phyloP scores from a whole-genome alignment of 2,797 vertebrate species.

The Bradypodion ventrale region DNA sequence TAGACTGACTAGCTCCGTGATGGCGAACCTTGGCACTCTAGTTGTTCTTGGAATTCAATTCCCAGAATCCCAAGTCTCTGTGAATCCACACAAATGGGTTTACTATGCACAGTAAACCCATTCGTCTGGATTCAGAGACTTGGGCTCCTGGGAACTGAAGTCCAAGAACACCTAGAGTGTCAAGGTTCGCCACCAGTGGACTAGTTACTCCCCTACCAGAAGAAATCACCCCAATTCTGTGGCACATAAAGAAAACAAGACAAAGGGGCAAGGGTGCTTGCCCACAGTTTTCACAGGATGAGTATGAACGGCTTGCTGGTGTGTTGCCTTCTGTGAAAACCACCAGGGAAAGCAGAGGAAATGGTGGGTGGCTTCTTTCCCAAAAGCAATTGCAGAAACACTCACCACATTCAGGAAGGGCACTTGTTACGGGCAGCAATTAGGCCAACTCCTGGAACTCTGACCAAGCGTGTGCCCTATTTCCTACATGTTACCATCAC shows the following conservation, averaged over 20 bases:
- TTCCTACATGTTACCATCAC: not conserved
- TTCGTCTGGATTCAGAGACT: too few species aligned
- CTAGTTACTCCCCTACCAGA: too few species aligned
- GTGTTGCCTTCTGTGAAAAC: not conserved
- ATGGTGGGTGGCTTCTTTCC: not conserved
- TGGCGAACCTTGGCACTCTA: too few species aligned
- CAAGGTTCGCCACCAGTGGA: too few species aligned
- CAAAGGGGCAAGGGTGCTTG: not conserved
- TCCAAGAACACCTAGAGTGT: too few species aligned
- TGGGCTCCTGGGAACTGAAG: too few species aligned
- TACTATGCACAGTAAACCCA: too few species aligned
- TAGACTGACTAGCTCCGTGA: too few species aligned
- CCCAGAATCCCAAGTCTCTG: too few species aligned
- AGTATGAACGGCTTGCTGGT: not conserved
- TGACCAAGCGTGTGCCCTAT: not conserved
- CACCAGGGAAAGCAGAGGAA: not conserved
- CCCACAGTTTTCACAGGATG: not conserved
- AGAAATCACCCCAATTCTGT: not conserved
- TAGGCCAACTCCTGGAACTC: not conserved
- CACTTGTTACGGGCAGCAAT: not conserved
- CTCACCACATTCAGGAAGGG: not conserved
- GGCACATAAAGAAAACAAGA: not conserved
- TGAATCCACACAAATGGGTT: too few species aligned
- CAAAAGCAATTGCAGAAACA: not conserved
- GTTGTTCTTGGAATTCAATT: too few species aligned